phyloP scores from a whole-genome alignment of 2,888 invertebrate genomes.

The Muschampia plurimacula region DNA sequence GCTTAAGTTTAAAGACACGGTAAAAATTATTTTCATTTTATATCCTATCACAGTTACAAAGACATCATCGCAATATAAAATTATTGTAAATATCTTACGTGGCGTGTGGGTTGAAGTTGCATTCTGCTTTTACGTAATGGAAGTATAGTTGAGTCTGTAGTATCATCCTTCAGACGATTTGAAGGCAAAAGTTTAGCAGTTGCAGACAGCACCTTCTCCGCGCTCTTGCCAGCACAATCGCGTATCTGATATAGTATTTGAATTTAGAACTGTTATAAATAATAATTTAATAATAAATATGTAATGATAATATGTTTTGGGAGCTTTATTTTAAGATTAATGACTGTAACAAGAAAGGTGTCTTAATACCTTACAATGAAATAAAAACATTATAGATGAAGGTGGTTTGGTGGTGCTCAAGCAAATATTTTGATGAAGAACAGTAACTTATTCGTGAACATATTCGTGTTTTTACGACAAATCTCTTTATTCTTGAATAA shows the following conservation, averaged over 20 bases:
- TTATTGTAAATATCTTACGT: slow-evolving; percentile 50
- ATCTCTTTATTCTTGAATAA: no score
- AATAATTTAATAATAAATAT: not conserved
- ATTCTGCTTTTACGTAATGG: slow-evolving; percentile 57
- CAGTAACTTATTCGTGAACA: no score
- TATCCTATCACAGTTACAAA: no score
- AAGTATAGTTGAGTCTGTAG: slow-evolving; percentile 48
- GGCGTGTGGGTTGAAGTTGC: slow-evolving; percentile 59
- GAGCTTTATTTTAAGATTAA: not conserved
- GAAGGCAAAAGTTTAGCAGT: slow-evolving; percentile 52
- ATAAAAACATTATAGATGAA: no score
- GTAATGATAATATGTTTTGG: not conserved
- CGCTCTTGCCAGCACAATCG: slow-evolving; percentile 68
- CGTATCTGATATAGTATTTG: slow-evolving; percentile 57
- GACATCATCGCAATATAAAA: not conserved
- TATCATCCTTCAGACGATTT: slow-evolving; percentile 55
- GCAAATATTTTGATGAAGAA: no score
- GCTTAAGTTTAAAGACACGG: no score
- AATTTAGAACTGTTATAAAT: slow-evolving; percentile 10
- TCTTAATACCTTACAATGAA: no score
- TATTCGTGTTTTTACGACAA: no score
- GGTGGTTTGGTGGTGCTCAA: no score
- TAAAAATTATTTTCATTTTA: no score
- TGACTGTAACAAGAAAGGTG: not conserved
- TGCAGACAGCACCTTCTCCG: slow-evolving; percentile 61